Base-by-base conservation (phyloP, 2,797 vertebrate genomes). In the Atherinosoma microstoma region DNA sequence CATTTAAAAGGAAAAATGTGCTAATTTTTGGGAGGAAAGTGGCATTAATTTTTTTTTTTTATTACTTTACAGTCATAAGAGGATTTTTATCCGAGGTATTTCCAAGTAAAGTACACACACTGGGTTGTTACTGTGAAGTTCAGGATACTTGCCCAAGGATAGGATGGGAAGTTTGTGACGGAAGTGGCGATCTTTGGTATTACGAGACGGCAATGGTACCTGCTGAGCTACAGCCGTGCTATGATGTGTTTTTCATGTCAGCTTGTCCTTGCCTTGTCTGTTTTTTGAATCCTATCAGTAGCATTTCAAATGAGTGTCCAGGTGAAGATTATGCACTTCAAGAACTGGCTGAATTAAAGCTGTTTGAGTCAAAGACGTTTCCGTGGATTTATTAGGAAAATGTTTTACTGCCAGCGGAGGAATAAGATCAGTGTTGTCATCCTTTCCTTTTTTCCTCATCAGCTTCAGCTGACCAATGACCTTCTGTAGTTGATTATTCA, bases 271-370 rank as follows among this genome's bases (percentile, higher is more conserved):
- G 66, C 27, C 12, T 8, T 8, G 13, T 56, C 15, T 13, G 53
- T 78, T 36, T 47, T 47, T 20, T 47, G 16, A 51, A 32, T 8
- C 8, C 0, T 20, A 20, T 45, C 42, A 45, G 18, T 42, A 42
- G 13, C 40, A 42, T 42, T 45, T 20, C 18, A 45, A 20, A 42
- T 4, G 4, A 15, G 13, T 40, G 16, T 45, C 18, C 42, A 45
- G 40, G 18, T 42, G 4, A 42, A 13, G 15, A 4, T 22, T 64
- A 58, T 62, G 16, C 22, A 24, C 8, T 36, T 63, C 1, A 53
- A 16, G 27, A 74, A n/a, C 20, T 60, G 61, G 5, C 29, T 64
- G 32, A 84, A 67, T 81, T 63, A 30, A 73, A 71, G 47, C 27
- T 1, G 36, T 67, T 58, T 54, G 6, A 60, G 36, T 47, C 0